Conservation (phyloP, 2,797 vertebrate genomes). For the Crocodylus rhombifer region DNA sequence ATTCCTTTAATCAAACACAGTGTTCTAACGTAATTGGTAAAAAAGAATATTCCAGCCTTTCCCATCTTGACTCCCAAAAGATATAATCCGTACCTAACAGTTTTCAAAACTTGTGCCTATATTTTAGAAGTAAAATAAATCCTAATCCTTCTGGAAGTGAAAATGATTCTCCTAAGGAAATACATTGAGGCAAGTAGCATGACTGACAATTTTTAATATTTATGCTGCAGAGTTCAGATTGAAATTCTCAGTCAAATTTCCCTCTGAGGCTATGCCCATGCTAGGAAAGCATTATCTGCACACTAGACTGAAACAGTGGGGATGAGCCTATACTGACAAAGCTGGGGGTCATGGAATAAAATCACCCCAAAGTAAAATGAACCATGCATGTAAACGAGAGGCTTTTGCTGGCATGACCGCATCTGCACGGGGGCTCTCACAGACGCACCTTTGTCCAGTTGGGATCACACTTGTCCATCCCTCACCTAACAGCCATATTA, state of each 20-base stretch:
- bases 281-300: neutral
- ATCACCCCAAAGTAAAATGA: no score
- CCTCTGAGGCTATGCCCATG: fast-evolving
- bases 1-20: neutral
- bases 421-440: no score
- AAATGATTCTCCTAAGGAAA: neutral
- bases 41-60: fast-evolving
- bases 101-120: neutral
- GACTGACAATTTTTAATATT: neutral
- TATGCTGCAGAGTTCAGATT: neutral
- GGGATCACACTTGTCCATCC: no score
- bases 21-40: fast-evolving
- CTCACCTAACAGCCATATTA: no score
- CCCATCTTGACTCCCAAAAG: fast-evolving
- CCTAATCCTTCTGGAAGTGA: neutral
- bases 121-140: neutral
- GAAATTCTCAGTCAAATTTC: fast-evolving
- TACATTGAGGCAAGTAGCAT: neutral
- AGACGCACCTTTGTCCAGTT: no score
- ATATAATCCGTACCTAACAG: fast-evolving
- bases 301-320: neutral
- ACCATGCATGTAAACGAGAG: no score
- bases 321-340: no score
- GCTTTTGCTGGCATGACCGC: no score
- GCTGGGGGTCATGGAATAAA: no score